Conservation (phyloP, 1,140 invertebrate species). For the Elysia chlorotica region DNA sequence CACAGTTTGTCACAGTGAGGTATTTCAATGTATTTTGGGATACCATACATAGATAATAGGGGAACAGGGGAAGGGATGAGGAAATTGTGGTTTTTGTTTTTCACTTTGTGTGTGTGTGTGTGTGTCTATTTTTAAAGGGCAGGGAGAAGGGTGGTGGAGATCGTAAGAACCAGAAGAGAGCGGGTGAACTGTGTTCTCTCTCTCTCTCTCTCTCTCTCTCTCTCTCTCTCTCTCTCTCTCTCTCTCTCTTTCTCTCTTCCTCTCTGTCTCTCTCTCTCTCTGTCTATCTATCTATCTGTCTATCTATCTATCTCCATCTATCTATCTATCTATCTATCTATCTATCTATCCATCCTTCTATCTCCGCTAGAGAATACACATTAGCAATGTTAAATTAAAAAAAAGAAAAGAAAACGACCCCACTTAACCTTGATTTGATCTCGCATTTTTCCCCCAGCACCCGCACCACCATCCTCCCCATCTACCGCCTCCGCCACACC, state of each 20-base stretch:
- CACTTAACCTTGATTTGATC: not conserved
- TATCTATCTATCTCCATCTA: not conserved
- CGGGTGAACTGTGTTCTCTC: not conserved
- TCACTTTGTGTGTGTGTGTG: too few relatives aligned
- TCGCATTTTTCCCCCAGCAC: constrained; percentile 7
- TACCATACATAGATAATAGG: too few relatives aligned
- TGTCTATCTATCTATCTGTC: not conserved
- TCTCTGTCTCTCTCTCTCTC: not conserved
- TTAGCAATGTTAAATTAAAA: too few relatives aligned
- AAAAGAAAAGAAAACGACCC: too few relatives aligned
- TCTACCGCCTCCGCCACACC: constrained; percentile 9
- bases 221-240: not conserved
- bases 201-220: not conserved
- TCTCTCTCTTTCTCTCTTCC: not conserved
- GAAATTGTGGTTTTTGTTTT: too few relatives aligned
- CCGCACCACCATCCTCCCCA: constrained; percentile 1
- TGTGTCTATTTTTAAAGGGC: too few relatives aligned
- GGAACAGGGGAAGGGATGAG: too few relatives aligned
- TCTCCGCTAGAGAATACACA: not conserved
- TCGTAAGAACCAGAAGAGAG: not conserved
- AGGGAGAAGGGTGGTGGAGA: too few relatives aligned
- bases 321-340: not conserved
- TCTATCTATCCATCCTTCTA: not conserved
- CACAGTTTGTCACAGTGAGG: too few relatives aligned
- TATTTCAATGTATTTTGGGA: too few relatives aligned